Evolutionary conservation across 2,888 invertebrate genomes (phyloP).

Genomic region (Zeuzera pyrina): DNA sequence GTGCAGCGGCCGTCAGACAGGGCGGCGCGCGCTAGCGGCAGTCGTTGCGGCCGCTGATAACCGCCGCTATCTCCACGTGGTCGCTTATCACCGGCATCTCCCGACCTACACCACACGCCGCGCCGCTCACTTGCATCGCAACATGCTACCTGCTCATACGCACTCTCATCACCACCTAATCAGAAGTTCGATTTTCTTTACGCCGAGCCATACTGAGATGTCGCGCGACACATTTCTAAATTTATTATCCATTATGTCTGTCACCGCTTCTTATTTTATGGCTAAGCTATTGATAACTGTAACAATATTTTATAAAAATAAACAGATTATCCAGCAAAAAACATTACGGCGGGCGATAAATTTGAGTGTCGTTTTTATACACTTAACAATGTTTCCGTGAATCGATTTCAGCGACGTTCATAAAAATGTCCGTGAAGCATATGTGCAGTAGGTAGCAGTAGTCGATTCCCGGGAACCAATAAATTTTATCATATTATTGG

Average conservation of each 20-base stretch:
- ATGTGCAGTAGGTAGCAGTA: background rate
- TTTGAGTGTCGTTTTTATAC: background rate
- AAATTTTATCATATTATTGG: slow-evolving; percentile 41
- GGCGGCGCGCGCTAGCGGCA: slow-evolving; percentile 14
- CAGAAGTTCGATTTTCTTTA: too few species aligned
- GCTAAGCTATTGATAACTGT: too few species aligned
- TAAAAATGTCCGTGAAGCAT: slow-evolving; percentile 9
- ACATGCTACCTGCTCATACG: background rate
- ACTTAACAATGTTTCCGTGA: slow-evolving; percentile 10
- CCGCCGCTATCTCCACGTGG: slow-evolving; percentile 1
- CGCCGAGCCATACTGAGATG: too few species aligned
- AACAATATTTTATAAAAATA: too few species aligned
- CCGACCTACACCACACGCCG: slow-evolving; percentile 18
- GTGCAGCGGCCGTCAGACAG: too few species aligned
- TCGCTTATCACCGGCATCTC: slow-evolving; percentile 16
- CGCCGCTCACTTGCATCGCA: slow-evolving; percentile 4
- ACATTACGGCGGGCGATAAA: too few species aligned
- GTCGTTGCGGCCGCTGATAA: slow-evolving; percentile 9
- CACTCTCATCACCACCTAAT: too few species aligned
- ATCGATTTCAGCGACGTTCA: slow-evolving; percentile 5
- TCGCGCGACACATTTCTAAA: too few species aligned
- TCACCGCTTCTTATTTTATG: too few species aligned
- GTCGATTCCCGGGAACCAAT: slow-evolving; percentile 39
- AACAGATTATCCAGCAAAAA: too few species aligned
- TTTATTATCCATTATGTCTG: too few species aligned